Evolutionary conservation across 2,888 invertebrate genomes (phyloP), one percentile per base, ranked within the genome.

Genomic region (Myathropa florea): DNA sequence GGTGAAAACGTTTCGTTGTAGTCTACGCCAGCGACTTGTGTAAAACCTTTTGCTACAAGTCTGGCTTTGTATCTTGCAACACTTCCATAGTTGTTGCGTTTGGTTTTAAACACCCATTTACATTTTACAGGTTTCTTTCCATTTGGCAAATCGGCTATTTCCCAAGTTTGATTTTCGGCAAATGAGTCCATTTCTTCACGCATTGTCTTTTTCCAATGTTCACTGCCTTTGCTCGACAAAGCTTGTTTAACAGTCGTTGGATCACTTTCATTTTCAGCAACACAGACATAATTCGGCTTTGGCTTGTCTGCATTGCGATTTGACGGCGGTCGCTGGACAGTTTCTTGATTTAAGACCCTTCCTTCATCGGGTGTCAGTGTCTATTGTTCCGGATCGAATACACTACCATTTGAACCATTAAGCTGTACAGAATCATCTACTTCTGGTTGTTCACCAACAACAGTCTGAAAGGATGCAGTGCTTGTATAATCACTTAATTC

Each of bases 91-190:
- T 10, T 9, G 26, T 30, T 12, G 30, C 24, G 18, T 21, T 78
- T 78, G n/a, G 60, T 78, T 63, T 71, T 71, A 26, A 57, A 63
- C 7, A 78, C 70, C 78, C 71, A 78, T 64, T 78, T 71, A 10
- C 21, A 71, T 36, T 23, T 9, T 12, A 71, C 26, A 4, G 63
- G n/a, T 30, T 39, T 63, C 23, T 55, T n/a, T 88, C 89, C 23
- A 88, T 88, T 23, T 21, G 63, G 63, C 21, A 68, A 14, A 21
- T 68, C 55, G 4, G 57, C 26, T 7, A 57, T 10, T 46, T n/a
- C 53, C 68, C 57, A 64, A 18, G 63, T 64, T 36, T 64, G 1
- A 14, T 60, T 60, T 26, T 26, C 23, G 14, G 7, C 14, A 21
- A 39, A 21, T 10, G 64, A 64, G 23, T 39, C 24, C 24, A 64